Conservation (phyloP, 2,888 invertebrate genomes). For the Monoplex corrugatus region DNA sequence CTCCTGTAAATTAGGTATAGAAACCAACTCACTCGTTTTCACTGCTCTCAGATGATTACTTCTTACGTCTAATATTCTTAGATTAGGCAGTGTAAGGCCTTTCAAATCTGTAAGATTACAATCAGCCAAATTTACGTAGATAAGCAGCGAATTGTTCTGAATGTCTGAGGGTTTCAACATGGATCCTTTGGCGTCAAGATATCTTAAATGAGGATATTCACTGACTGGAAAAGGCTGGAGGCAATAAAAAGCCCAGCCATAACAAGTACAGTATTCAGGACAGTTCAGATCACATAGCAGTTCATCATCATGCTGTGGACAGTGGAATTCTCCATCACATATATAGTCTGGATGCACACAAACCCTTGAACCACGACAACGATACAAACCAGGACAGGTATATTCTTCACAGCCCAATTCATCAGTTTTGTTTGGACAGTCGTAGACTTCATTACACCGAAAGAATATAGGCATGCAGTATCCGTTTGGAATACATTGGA, state of each 20-base stretch:
- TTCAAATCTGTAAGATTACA: neutral
- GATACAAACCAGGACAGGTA: constrained; percentile 22
- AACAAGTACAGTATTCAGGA: neutral
- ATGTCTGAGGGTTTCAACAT: neutral
- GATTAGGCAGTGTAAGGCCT: neutral
- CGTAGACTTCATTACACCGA: neutral
- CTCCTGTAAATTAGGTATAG: neutral
- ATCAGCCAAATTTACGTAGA: neutral
- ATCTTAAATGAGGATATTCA: neutral
- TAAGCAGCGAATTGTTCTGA: neutral
- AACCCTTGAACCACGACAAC: neutral
- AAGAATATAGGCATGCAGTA: neutral
- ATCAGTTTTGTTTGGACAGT: neutral
- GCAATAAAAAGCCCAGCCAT: neutral
- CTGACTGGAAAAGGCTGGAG: neutral
- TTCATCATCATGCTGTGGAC: constrained; percentile 29
- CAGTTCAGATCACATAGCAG: neutral
- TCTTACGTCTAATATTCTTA: neutral
- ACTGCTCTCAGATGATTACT: neutral
- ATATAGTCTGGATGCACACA: neutral
- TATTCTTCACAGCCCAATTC: neutral
- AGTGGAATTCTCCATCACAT: constrained; percentile 29
- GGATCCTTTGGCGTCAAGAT: neutral
- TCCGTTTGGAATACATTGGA: no score
- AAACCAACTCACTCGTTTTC: neutral